Percentiles rank a stretch among this genome's conserved stretches.
These are phyloP conservation scores for Cynaeus angustus DNA, from an alignment of 2,888 invertebrate species.

Conservation along the genomic window DNA sequence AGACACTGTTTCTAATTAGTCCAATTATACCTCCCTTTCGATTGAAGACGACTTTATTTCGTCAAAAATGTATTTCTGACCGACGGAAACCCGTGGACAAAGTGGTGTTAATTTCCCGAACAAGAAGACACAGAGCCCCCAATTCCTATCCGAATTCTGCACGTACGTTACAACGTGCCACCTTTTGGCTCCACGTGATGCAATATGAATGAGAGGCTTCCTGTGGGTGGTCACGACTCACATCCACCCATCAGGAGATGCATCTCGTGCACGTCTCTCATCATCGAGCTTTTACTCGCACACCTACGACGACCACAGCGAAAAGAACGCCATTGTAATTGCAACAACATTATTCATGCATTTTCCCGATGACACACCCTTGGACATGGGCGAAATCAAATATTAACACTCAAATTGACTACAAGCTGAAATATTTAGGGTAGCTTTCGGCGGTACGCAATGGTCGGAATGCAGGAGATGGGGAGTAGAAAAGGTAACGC, in stretches of 20 bases:
- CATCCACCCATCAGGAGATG: conserved; percentile 45
- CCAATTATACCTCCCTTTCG: conserved; percentile 11
- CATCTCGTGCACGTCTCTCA: conserved; percentile 46
- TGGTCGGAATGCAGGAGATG: conserved; percentile 1
- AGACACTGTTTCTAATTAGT: conserved; percentile 15
- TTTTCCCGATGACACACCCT: not conserved
- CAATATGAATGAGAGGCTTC: conserved; percentile 44
- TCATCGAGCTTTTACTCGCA: conserved; percentile 28
- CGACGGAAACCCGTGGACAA: conserved; percentile 13
- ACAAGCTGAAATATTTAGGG: conserved; percentile 4
- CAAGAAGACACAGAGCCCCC: not conserved
- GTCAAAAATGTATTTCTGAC: not conserved
- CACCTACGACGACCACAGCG: conserved; percentile 32
- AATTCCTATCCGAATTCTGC: conserved; percentile 35
- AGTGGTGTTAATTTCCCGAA: conserved; percentile 25
- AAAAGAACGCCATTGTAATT: not conserved
- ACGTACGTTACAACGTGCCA: conserved; percentile 36
- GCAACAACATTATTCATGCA: conserved; percentile 15
- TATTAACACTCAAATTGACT: not conserved
- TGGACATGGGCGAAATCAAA: not conserved
- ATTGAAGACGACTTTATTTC: conserved; percentile 5
- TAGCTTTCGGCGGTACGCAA: not conserved
- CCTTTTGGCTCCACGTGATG: conserved; percentile 38
- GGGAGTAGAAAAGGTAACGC: conserved; percentile 36
- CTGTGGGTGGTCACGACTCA: conserved; percentile 50